phyloP scores from a whole-genome alignment of 2,797 vertebrate species.

The Chaetophractus vellerosus region DNA sequence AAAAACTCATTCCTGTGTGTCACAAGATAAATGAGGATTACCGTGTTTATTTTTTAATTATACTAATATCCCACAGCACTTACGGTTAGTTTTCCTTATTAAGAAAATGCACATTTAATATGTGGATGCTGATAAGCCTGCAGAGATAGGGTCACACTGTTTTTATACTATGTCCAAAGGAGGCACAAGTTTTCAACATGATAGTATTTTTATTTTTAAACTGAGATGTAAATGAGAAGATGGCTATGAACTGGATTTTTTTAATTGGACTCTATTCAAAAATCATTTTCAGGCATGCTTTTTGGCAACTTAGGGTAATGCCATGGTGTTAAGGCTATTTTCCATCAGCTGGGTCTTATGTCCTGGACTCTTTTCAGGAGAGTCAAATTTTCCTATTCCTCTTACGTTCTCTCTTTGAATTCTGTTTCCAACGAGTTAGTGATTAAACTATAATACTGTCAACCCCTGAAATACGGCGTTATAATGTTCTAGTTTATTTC shows the following conservation, averaged over 20 bases:
- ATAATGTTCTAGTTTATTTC: constrained; percentile 20
- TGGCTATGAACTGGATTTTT: not conserved
- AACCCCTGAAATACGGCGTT: not conserved
- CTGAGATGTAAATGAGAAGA: not conserved
- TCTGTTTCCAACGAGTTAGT: not conserved
- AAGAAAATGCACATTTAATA: not conserved
- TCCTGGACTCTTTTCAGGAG: not conserved
- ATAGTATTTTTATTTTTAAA: constrained; percentile 59
- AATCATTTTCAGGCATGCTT: not conserved
- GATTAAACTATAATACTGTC: not conserved
- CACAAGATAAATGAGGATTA: not conserved
- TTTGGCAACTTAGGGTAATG: not conserved
- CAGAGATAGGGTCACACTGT: not conserved
- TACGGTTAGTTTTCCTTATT: not conserved
- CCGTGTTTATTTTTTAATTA: not conserved
- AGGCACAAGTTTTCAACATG: constrained; percentile 30
- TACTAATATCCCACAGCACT: not conserved
- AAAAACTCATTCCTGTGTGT: not conserved
- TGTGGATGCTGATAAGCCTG: not conserved
- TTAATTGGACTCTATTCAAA: not conserved
- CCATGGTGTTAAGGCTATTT: not conserved
- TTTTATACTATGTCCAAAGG: constrained; percentile 8
- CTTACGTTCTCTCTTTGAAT: not conserved
- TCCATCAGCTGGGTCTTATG: not conserved
- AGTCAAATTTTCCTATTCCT: not conserved